Conservation (phyloP, 2,888 invertebrate genomes). For the Clunio marinus region DNA sequence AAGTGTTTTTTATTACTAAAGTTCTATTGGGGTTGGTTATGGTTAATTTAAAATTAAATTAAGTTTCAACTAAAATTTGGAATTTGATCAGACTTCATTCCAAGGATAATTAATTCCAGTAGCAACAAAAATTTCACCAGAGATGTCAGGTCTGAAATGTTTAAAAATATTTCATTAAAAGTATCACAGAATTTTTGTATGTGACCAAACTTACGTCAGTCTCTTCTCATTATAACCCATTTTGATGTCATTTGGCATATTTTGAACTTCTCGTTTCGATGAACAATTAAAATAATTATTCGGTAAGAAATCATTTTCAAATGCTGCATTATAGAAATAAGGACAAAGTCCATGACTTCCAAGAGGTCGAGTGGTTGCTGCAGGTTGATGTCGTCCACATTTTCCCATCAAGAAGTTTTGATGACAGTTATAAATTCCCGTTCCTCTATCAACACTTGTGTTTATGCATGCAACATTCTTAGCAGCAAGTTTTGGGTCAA, state of each 20-base stretch:
- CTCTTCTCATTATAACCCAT: constrained; percentile 44
- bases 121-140: constrained; percentile 12
- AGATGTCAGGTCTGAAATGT: neutral
- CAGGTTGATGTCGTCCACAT: constrained; percentile 43
- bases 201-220: constrained; percentile 40
- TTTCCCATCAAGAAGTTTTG: constrained; percentile 45
- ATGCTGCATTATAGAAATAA: constrained; percentile 43
- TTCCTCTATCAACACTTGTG: constrained; percentile 48
- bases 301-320: constrained; percentile 42
- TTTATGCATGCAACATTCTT: constrained; percentile 49
- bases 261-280: constrained; percentile 39
- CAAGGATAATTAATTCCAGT: too few species aligned
- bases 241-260: constrained; percentile 42
- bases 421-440: constrained; percentile 45
- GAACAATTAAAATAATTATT: constrained; percentile 42
- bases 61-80: too few species aligned
- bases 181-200: too few species aligned
- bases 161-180: too few species aligned
- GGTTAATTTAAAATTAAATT: too few species aligned
- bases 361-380: constrained; percentile 41
- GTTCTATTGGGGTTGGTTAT: too few species aligned
- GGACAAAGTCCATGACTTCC: constrained; percentile 43
- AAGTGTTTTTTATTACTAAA: too few species aligned
- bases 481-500: constrained; percentile 46
- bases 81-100: too few species aligned